Conservation (phyloP, 2,888 invertebrate genomes). For the Tubulanus polymorphus region DNA sequence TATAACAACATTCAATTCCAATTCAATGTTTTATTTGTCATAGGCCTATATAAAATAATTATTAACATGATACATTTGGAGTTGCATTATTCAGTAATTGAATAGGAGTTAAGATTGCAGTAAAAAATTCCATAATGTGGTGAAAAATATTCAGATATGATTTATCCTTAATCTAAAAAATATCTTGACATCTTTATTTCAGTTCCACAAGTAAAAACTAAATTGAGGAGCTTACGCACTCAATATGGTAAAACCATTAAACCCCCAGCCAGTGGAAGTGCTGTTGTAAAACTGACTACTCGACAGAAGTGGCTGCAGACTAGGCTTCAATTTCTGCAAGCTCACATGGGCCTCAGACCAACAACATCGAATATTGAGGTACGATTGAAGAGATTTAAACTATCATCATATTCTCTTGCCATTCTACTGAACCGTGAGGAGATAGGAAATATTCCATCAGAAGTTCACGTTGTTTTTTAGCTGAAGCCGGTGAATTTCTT, state of each 20-base stretch:
- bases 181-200: background rate
- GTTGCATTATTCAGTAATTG: too few relatives aligned
- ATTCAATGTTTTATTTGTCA: too few relatives aligned
- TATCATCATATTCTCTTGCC: conserved; percentile 3
- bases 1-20: too few relatives aligned
- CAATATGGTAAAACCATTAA: background rate
- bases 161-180: too few relatives aligned
- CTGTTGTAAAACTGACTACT: background rate
- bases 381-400: background rate
- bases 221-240: background rate
- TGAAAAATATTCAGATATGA: too few relatives aligned
- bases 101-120: too few relatives aligned
- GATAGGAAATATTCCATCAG: conserved; percentile 2
- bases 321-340: background rate
- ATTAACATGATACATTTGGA: too few relatives aligned
- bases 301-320: background rate
- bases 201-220: background rate
- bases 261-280: background rate
- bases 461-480: background rate
- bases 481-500: background rate
- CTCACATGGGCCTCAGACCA: background rate
- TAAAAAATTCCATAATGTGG: too few relatives aligned
- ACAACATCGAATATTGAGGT: background rate
- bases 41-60: too few relatives aligned
- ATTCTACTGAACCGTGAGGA: conserved; percentile 2